Evolutionary conservation across 2,888 invertebrate species (phyloP), one percentile per base, ranked within the genome.

Genomic region (Platycnemis pennipes): DNA sequence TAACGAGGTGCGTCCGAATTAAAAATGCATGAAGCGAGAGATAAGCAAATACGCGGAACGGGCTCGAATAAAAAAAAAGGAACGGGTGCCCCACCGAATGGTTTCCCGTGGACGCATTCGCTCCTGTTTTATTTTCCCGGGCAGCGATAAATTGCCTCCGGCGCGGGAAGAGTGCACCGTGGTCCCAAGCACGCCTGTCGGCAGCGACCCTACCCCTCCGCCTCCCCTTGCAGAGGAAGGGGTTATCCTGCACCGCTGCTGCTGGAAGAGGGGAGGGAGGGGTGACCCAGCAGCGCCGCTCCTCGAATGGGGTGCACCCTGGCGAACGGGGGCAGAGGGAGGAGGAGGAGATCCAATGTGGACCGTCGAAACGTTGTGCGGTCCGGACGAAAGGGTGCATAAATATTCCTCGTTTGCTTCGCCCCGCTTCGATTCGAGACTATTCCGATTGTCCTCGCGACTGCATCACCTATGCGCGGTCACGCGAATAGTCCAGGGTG

Each of bases 51-150:
- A 77, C 77, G 37, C 69, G 22, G 5, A 4, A 8, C 77, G 77
- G 31, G 77, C 77, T 37, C 77, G 37, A 77, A 77, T 77, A 77
- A 77, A 77, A 77, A 77, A 77, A 77, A 31, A 77, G n/a, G 77
- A 22, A 63, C 63, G 63, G 63, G n/a, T 63, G 63, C 63, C 26
- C 4, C 63, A 8, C 26, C 63, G 63, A 77, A 37, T 77, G 77
- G 31, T 77, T 77, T 37, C 37, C 13, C 31, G 13, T 37, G 77
- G 77, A 31, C 77, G 16, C 77, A 37, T n/a, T 31, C 77, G 8
- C 77, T 77, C n/a, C n/a, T 77, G 77, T 77, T 77, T 77, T 77
- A 37, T 37, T 77, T 77, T 37, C 77, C 77, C 22, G n/a, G 63
- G 26, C 26, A 63, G 63, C 22, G 63, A 63, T 63, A 63, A 63